Conservation (phyloP, 2,888 invertebrate genomes). For the Prenolepis imparis region DNA sequence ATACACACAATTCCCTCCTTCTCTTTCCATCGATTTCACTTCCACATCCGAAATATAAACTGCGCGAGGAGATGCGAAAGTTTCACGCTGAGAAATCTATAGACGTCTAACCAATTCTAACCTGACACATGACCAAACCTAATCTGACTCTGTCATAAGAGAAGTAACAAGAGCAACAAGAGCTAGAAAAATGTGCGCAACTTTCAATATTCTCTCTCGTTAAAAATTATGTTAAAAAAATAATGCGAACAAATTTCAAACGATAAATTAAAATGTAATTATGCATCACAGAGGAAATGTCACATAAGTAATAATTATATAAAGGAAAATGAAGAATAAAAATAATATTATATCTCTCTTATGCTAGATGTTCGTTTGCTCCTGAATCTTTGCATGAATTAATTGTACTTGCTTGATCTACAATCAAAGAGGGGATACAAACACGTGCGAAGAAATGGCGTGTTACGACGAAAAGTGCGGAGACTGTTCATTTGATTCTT, state of each 20-base stretch:
- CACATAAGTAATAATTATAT: background rate
- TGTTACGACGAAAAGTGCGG: slow-evolving; percentile 70
- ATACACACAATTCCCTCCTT: background rate
- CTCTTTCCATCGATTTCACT: background rate
- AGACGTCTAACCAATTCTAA: background rate
- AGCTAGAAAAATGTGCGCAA: background rate
- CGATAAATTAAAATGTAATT: background rate
- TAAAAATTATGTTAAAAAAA: background rate
- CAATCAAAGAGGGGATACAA: background rate
- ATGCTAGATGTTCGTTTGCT: background rate
- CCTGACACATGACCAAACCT: background rate
- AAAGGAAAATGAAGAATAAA: background rate
- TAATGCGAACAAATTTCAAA: background rate
- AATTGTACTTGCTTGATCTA: background rate
- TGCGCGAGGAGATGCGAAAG: background rate
- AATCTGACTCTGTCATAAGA: slow-evolving; percentile 5
- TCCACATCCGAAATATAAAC: background rate
- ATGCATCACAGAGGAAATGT: background rate
- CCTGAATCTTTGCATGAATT: background rate
- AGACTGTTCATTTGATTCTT: slow-evolving; percentile 75
- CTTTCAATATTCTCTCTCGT: background rate
- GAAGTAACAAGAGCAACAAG: background rate
- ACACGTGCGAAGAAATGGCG: slow-evolving; percentile 73
- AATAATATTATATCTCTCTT: background rate
- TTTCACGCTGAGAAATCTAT: no score